Base-by-base conservation (phyloP, 2,797 vertebrate genomes). In the Takifugu rubripes region DNA sequence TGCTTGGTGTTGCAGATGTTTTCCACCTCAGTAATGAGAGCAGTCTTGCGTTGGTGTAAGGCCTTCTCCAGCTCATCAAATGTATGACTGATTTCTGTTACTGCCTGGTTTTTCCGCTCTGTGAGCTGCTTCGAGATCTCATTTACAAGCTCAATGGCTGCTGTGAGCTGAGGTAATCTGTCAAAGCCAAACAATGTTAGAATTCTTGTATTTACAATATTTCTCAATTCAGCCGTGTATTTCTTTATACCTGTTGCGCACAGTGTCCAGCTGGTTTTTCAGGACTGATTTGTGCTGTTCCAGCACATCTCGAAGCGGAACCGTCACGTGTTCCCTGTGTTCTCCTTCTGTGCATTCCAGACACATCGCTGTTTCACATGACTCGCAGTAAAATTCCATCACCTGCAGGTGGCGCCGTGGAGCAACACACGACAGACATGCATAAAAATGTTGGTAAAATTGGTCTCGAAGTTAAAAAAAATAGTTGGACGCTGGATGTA, bases 381-480 rank as follows among this genome's bases (percentile, higher is more conserved):
- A 91, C 87, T 96, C 95, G 25, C 96, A 98, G 90, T 98, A 98
- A 75, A 95, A 95, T 90, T 97, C 96, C 95, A 98, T 96, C 74
- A 92, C 94, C 96, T 97, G 89, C 75, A 88, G 87, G 52, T 70
- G 86, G 82, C 24, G 73, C 79, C 80, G 57, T 56, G 49, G 79
- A 82, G 68, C 65, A 56, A 0, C 0, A 56, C 5, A 57, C 25
- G 56, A 27, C 5, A 26, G 1, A 59, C 45, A 9, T 21, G 44
- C 36, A 14, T 3, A 14, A 14, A 40, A 11, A 40, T 40, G 11
- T 12, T 40, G 36, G 36, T 12, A 14, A 40, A 21, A 46, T 46
- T 2, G 7, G 36, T 40, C 12, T 12, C 14, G 3, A 40, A 40
- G 50, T n/a, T 5, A 3, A 66, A 40, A 66, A 40, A 3, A 16